These are phyloP conservation scores for Tortrix viridana DNA, from an alignment of 2,888 invertebrate genomes.

Conservation along the genomic window DNA sequence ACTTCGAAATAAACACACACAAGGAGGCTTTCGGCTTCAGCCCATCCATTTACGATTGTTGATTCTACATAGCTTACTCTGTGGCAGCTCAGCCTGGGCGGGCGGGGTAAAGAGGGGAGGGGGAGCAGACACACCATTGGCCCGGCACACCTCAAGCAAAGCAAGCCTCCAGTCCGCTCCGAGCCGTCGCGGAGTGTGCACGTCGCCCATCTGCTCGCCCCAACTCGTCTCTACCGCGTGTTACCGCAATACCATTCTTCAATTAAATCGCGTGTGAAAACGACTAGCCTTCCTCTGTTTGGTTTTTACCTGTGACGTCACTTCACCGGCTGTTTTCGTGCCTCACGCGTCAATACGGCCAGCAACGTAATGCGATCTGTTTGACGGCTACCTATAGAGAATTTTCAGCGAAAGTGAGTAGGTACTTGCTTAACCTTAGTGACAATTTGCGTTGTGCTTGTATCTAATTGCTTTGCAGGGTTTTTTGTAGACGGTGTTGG, in stretches of 20 bases:
- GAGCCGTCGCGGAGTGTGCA: conserved; percentile 51
- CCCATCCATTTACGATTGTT: conserved; percentile 25
- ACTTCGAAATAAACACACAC: conserved; percentile 9
- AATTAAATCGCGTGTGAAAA: conserved; percentile 65
- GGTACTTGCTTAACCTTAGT: conserved; percentile 41
- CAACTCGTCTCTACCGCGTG: conserved; percentile 56
- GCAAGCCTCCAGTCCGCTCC: conserved; percentile 70
- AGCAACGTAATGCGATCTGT: conserved; percentile 51
- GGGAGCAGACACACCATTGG: conserved; percentile 53
- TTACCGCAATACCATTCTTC: conserved; percentile 65
- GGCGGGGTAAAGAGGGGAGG: conserved; percentile 56
- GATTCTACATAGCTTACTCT: conserved; percentile 51
- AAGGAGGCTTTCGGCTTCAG: conserved; percentile 10
- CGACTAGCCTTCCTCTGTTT: conserved; percentile 47
- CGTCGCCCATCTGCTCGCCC: conserved; percentile 44
- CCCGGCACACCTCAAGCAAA: conserved; percentile 57
- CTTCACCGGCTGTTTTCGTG: conserved; percentile 43
- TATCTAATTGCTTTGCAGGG: conserved; percentile 24
- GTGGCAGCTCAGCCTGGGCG: conserved; percentile 68
- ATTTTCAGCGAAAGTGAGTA: conserved; percentile 60
- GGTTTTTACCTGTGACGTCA: conserved; percentile 54
- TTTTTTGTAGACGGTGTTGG: conserved; percentile 37
- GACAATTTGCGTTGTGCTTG: conserved; percentile 37
- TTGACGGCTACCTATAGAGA: conserved; percentile 49
- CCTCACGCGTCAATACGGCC: conserved; percentile 51